Base-by-base conservation (phyloP, 2,888 invertebrate species). In the Drosophila macrospina region DNA sequence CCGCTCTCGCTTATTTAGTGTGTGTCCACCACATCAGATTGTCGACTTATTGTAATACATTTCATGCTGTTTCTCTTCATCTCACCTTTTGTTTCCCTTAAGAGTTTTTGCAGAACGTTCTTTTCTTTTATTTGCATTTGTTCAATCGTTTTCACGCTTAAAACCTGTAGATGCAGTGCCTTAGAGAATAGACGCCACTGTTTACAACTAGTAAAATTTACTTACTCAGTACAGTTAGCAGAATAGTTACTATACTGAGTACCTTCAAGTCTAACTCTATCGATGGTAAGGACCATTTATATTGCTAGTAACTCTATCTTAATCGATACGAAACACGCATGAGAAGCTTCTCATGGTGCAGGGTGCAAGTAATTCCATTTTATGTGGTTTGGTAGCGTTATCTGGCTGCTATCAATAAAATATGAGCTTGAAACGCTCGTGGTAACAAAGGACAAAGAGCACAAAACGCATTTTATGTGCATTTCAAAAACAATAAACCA, bases 401-500 rank as follows among this genome's bases (percentile, higher is more conserved):
- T 77, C 56, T 60, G 42, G 26, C 11, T 42, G 15, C 67, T 47
- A 72, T 76, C 68, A 80, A 77, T 77, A 72, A 77, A 55, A 77
- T 67, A 80, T 67, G 68, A 76, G 73, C 28, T 57, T 42, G 32
- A 66, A 79, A 47, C 56, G 76, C 45, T 75, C 57, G 72, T 62
- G 48, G 48, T 36, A 50, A 50, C 60, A 55, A 50, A 36, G 24
- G 55, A 42, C 60, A 76, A 67, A 62, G 54, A 50, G 56, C 54
- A 52, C 54, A 57, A 63, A 76, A 67, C 67, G 77, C 77, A 77
- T 77, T 77, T 76, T 72, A 77, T 80, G 80, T 80, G 77, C 57
- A 80, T 80, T 80, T 76, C 61, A 77, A 80, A 77, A 72, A 77
- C 80, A 77, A 77, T 77, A 80, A 80, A 72, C 57, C 80, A 80